A percentile compares a stretch with the other conserved stretches of the same genome.
phyloP scores from a whole-genome alignment of 2,113 vertebrate genomes.

The Chrysemys picta region DNA sequence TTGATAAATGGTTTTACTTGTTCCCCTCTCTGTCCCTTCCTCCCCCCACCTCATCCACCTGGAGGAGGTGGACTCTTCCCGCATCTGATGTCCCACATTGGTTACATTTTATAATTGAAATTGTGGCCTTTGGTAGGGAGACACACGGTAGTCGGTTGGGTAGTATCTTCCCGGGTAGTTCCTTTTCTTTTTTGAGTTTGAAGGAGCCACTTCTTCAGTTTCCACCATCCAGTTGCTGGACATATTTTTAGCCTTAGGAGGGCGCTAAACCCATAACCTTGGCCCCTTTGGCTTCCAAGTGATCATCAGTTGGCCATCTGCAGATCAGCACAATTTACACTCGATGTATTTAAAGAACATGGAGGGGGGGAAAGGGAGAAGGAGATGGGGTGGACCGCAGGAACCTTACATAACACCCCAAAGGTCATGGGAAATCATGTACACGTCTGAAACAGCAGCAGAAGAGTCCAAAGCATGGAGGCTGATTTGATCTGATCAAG shows the following conservation, averaged over 20 bases:
- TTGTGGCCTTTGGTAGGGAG: not conserved
- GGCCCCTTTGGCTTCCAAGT: conserved; percentile 33
- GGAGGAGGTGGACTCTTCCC: not conserved
- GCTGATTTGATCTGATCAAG: rapidly evolving
- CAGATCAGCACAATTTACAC: conserved; percentile 66
- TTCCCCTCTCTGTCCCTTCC: not conserved
- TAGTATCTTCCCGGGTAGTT: not conserved
- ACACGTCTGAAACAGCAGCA: not conserved
- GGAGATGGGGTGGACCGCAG: not conserved
- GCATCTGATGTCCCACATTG: not conserved
- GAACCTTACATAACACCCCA: not conserved
- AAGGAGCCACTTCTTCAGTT: not conserved
- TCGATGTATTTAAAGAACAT: conserved; percentile 25
- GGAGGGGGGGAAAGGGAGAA: conserved; percentile 33
- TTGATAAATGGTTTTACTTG: not conserved
- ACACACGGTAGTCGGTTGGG: not conserved
- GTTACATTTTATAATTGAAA: not conserved
- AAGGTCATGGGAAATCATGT: conserved; percentile 44
- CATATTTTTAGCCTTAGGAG: conserved; percentile 68
- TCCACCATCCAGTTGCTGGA: conserved; percentile 29
- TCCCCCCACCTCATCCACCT: not conserved
- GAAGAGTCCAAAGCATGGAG: too few species aligned
- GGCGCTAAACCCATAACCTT: conserved; percentile 69
- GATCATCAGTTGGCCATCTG: conserved; percentile 36
- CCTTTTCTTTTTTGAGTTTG: not conserved